A percentile compares a stretch with the other conserved stretches of the same genome.
phyloP scores from a whole-genome alignment of 30 jellyfish, hydroid and myxozoan species.

The Rhopilema esculentum region DNA sequence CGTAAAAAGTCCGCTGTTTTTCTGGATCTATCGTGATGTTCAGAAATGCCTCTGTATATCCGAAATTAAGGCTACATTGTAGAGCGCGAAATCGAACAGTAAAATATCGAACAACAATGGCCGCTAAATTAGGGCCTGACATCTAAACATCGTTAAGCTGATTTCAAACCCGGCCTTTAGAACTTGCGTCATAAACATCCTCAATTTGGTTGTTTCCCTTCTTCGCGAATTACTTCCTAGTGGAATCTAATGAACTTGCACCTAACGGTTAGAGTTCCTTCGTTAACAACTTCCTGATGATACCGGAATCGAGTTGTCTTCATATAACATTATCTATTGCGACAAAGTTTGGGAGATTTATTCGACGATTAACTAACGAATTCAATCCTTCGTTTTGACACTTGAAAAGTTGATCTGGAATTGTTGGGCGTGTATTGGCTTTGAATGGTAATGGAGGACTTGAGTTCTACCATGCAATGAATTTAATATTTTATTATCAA shows the following conservation, averaged over 20 bases:
- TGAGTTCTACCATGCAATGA: constrained; percentile 10
- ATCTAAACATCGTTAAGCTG: constrained; percentile 3
- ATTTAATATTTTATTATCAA: constrained; percentile 2
- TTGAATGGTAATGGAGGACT: constrained; percentile 44
- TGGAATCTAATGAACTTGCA: constrained; percentile 41
- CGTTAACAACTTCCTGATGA: constrained; percentile 18
- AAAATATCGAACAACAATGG: constrained; percentile 31
- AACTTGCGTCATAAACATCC: constrained; percentile 72
- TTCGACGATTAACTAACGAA: background rate
- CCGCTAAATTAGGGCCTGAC: constrained; percentile 32
- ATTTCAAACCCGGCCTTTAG: background rate
- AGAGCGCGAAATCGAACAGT: constrained; percentile 26
- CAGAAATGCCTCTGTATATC: background rate
- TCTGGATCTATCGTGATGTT: constrained; percentile 9
- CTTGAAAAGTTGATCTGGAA: constrained; percentile 33
- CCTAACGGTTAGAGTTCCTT: constrained; percentile 1
- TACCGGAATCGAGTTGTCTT: constrained; percentile 36
- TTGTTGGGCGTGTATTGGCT: background rate
- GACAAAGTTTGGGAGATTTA: background rate
- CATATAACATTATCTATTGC: background rate
- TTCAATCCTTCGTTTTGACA: constrained; percentile 2
- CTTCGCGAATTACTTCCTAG: constrained; percentile 31
- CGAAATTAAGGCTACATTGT: background rate
- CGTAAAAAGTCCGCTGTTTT: constrained; percentile 16
- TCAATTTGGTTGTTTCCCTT: constrained; percentile 31